phyloP scores from a whole-genome alignment of 1,140 invertebrate species.

The Cyphomyrmex costatus region DNA sequence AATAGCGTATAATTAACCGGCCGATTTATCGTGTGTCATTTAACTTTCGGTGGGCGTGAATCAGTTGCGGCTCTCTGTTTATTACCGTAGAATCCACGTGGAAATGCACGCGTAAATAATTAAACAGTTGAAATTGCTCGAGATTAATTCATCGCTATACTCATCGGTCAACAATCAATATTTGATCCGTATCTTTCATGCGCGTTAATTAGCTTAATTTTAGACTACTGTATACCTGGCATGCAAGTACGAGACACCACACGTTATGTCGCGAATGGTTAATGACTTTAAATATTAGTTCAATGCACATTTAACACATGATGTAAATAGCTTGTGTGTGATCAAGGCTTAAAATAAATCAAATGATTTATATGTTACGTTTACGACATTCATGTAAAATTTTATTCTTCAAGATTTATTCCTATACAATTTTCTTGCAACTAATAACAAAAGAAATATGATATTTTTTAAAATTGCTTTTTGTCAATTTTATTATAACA shows the following conservation, averaged over 20 bases:
- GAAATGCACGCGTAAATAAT: conserved; percentile 9
- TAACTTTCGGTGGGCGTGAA: conserved; percentile 51
- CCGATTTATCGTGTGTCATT: conserved; percentile 61
- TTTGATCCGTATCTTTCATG: conserved; percentile 6
- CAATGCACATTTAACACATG: neutral
- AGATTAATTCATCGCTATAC: conserved; percentile 15
- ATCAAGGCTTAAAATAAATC: neutral
- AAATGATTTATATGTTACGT: neutral
- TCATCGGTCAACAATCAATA: conserved; percentile 26
- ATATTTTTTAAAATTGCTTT: neutral
- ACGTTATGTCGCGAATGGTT: conserved; percentile 7
- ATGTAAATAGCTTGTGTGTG: neutral
- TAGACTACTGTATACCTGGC: neutral
- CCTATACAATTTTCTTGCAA: neutral
- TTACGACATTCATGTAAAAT: neutral
- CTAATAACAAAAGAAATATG: neutral
- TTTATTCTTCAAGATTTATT: neutral
- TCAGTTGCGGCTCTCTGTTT: neutral
- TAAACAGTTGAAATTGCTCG: neutral
- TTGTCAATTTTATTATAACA: neutral
- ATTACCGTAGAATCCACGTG: conserved; percentile 15
- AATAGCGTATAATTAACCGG: conserved; percentile 56
- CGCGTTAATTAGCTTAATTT: conserved; percentile 12
- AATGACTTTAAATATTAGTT: conserved; percentile 12
- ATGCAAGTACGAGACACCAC: neutral